These are phyloP conservation scores for Lytechinus pictus DNA, from an alignment of 35 echinoderm and acorn worm genomes.

Conservation along the genomic window DNA sequence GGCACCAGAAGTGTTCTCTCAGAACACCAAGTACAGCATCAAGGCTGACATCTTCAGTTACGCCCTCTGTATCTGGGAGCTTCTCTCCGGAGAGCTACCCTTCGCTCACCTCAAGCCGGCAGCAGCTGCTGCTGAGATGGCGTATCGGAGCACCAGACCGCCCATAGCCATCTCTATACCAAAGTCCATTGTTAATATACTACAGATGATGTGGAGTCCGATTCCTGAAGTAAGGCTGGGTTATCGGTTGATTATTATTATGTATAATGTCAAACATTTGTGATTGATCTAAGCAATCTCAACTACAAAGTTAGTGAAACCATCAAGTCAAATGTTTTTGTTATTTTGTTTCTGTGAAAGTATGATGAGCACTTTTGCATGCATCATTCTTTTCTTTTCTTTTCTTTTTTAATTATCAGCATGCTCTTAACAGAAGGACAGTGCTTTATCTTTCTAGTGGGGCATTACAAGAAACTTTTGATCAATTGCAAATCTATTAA, in stretches of 20 bases:
- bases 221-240: background rate
- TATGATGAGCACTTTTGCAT: no score
- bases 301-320: no score
- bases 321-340: no score
- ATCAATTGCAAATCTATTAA: no score
- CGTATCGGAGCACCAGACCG: slow-evolving; percentile 47
- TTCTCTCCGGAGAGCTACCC: slow-evolving; percentile 53
- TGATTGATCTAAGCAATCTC: no score
- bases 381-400: no score
- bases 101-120: slow-evolving; percentile 61
- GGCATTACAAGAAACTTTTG: no score
- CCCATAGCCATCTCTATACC: slow-evolving; percentile 56
- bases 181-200: slow-evolving; percentile 56
- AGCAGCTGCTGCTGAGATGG: slow-evolving; percentile 60
- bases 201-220: slow-evolving; percentile 50
- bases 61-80: slow-evolving; percentile 62
- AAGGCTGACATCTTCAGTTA: slow-evolving; percentile 61
- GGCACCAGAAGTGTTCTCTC: slow-evolving; percentile 58
- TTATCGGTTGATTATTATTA: background rate
- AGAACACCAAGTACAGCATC: slow-evolving; percentile 54
- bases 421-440: no score
- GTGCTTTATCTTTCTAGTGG: no score
- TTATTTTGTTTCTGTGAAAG: no score
- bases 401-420: no score
- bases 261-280: no score